These are phyloP conservation scores for Macquaria australasica DNA, from an alignment of 2,113 vertebrate genomes.

Conservation along the genomic window DNA sequence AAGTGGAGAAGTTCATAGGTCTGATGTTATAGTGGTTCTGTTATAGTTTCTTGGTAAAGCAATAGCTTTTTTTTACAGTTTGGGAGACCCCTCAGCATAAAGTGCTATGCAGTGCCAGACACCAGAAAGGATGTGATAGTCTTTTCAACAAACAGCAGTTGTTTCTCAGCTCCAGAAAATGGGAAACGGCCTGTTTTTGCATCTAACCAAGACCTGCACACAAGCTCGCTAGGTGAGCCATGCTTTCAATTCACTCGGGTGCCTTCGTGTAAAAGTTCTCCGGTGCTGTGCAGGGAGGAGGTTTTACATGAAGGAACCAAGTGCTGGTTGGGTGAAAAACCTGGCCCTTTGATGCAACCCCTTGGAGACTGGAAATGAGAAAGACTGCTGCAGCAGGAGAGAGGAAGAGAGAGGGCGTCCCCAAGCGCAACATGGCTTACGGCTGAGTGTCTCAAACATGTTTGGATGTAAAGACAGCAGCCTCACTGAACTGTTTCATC, in stretches of 20 bases:
- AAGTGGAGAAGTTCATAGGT: slow-evolving; percentile 8
- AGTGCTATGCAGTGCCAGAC: slow-evolving; percentile 77
- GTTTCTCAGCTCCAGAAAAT: slow-evolving; percentile 85
- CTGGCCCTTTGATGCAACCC: slow-evolving; percentile 88
- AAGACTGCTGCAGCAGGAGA: slow-evolving; percentile 72
- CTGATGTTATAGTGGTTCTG: slow-evolving; percentile 8
- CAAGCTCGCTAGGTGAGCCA: slow-evolving; percentile 37
- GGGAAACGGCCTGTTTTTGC: slow-evolving; percentile 87
- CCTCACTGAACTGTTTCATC: slow-evolving; percentile 9
- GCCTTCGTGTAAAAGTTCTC: slow-evolving; percentile 77
- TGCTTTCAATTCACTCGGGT: slow-evolving; percentile 66
- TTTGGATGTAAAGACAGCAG: slow-evolving; percentile 20
- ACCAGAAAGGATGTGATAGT: slow-evolving; percentile 40
- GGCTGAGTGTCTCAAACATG: slow-evolving; percentile 15
- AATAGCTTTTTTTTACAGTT: slow-evolving; percentile 27
- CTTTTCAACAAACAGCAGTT: slow-evolving; percentile 54
- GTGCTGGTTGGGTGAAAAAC: slow-evolving; percentile 85
- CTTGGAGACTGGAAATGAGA: slow-evolving; percentile 81
- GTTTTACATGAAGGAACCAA: slow-evolving; percentile 80
- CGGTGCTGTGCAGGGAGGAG: slow-evolving; percentile 18
- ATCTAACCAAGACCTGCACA: slow-evolving; percentile 79
- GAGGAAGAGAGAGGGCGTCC: slow-evolving; percentile 71
- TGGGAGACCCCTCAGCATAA: slow-evolving; percentile 74
- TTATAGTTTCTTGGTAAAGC: slow-evolving; percentile 10
- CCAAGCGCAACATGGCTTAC: slow-evolving; percentile 55